Conservation (phyloP, 2,888 invertebrate species). For the Pandemis corylana region DNA sequence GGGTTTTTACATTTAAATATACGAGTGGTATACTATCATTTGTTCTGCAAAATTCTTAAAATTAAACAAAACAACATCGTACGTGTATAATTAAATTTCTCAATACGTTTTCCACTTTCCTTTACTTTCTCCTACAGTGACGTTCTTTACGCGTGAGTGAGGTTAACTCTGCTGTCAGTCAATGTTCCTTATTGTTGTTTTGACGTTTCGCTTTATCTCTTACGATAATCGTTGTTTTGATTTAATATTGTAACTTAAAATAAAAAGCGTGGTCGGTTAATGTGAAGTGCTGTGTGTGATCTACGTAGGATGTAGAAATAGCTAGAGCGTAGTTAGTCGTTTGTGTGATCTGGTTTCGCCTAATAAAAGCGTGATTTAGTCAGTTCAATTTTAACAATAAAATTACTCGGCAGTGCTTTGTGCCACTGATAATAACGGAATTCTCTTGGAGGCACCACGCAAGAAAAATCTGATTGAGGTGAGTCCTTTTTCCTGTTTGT, state of each 20-base stretch:
- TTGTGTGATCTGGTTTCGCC: conserved; percentile 34
- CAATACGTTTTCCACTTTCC: conserved; percentile 32
- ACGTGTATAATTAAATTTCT: background rate
- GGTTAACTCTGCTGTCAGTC: conserved; percentile 41
- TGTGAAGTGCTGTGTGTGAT: background rate
- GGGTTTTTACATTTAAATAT: conserved; percentile 10
- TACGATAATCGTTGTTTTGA: conserved; percentile 38
- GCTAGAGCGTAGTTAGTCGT: conserved; percentile 7
- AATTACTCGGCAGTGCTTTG: conserved; percentile 32
- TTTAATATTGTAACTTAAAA: conserved; percentile 32
- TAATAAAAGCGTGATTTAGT: conserved; percentile 21
- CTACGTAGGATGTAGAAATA: conserved; percentile 10
- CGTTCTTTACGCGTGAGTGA: conserved; percentile 40
- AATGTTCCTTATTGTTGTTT: conserved; percentile 41
- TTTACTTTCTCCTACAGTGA: conserved; percentile 38
- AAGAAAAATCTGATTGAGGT: conserved; percentile 8
- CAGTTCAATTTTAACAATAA: conserved; percentile 20
- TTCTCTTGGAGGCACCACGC: conserved; percentile 16
- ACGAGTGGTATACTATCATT: background rate
- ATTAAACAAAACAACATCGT: background rate
- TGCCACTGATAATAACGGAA: conserved; percentile 32
- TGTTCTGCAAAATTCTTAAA: background rate
- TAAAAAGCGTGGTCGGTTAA: conserved; percentile 11
- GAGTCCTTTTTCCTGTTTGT: conserved; percentile 9
- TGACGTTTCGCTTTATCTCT: conserved; percentile 36